Conservation (phyloP, 2,797 vertebrate genomes). For the Coilia nasus region DNA sequence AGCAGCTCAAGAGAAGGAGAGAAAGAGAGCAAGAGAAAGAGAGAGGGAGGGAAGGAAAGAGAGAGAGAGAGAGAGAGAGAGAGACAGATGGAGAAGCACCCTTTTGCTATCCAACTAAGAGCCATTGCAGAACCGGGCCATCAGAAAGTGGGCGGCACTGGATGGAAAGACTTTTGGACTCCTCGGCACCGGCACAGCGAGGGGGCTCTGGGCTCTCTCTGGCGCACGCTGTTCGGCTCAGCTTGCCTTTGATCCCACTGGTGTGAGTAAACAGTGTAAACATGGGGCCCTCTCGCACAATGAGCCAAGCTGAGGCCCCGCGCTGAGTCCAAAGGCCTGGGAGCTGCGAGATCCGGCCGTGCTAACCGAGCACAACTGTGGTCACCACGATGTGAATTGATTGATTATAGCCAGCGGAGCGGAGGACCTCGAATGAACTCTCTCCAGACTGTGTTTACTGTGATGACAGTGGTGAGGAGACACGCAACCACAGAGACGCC, state of each 20-base stretch:
- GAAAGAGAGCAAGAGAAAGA: neutral
- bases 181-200: neutral
- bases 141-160: neutral
- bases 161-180: neutral
- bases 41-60: neutral
- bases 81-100: neutral
- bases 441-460: slow-evolving; percentile 52
- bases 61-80: neutral
- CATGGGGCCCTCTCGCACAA: slow-evolving; percentile 44
- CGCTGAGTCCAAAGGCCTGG: neutral
- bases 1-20: neutral
- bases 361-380: slow-evolving; percentile 55
- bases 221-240: too few relatives aligned
- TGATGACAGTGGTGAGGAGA: slow-evolving; percentile 38
- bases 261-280: slow-evolving; percentile 60
- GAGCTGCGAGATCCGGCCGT: slow-evolving; percentile 46
- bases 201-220: neutral
- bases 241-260: slow-evolving; percentile 52
- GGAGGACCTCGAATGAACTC: slow-evolving; percentile 58
- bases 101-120: neutral
- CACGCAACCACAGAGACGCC: slow-evolving; percentile 40
- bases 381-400: slow-evolving; percentile 57
- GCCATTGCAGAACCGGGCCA: neutral
- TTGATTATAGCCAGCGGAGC: slow-evolving; percentile 55
- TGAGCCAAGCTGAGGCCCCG: neutral